phyloP scores from a whole-genome alignment of 2,888 invertebrate species.

The Epinotia ramella region DNA sequence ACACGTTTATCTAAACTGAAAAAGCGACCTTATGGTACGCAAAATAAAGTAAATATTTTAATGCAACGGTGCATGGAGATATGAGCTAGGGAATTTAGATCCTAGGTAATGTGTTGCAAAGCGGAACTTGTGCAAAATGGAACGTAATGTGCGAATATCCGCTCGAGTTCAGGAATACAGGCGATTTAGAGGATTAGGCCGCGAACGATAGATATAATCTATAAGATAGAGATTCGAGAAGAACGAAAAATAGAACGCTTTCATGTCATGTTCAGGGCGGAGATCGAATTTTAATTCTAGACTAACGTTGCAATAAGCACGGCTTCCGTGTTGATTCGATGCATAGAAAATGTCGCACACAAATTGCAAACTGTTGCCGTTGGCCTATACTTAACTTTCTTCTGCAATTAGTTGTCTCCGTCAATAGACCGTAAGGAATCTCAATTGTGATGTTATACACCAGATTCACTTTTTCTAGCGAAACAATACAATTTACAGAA shows the following conservation, averaged over 20 bases:
- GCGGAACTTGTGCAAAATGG: slow-evolving; percentile 42
- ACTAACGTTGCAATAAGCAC: not conserved
- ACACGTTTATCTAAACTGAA: not conserved
- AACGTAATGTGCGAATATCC: slow-evolving; percentile 39
- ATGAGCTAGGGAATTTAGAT: not conserved
- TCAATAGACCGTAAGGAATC: slow-evolving; percentile 29
- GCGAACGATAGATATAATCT: no score
- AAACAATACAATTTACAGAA: slow-evolving; percentile 12
- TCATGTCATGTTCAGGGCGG: not conserved
- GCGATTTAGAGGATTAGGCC: slow-evolving; percentile 17
- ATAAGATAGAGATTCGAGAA: not conserved
- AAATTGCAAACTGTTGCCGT: not conserved
- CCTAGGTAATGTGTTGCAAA: slow-evolving; percentile 34
- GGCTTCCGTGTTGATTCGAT: not conserved
- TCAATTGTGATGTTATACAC: slow-evolving; percentile 27
- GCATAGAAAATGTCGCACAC: not conserved
- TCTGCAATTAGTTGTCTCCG: not conserved
- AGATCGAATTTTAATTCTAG: not conserved
- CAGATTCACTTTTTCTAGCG: slow-evolving; percentile 14
- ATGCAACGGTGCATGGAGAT: not conserved
- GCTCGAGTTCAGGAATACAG: slow-evolving; percentile 26
- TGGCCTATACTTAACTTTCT: slow-evolving; percentile 25
- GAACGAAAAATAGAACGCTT: not conserved
- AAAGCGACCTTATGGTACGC: not conserved
- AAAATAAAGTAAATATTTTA: slow-evolving; percentile 8